A percentile compares a stretch with the other conserved stretches of the same genome.
Conservation (phyloP, 2,797 vertebrate species). For the Sebastes trivittatus region DNA sequence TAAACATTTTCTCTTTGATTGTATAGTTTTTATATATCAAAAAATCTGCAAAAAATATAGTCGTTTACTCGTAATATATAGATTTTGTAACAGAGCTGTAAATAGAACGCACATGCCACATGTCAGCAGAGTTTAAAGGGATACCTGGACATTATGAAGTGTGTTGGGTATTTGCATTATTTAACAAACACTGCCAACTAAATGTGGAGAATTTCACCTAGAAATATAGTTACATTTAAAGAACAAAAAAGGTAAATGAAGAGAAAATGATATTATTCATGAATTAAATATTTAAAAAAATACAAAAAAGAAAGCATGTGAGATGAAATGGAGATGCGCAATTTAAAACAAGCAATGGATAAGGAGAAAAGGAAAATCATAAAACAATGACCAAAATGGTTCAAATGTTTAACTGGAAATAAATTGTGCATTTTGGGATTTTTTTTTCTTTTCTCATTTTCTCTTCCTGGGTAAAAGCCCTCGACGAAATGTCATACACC, state of each 20-base stretch:
- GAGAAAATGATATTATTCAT: not conserved
- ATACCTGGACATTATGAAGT: not conserved
- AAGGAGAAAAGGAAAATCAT: not conserved
- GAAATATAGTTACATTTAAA: not conserved
- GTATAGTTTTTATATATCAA: conserved; percentile 41
- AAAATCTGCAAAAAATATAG: conserved; percentile 72
- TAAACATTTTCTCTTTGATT: conserved; percentile 23
- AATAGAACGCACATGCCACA: conserved; percentile 42
- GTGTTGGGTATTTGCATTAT: not conserved
- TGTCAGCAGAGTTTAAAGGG: conserved; percentile 26
- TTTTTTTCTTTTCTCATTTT: not conserved
- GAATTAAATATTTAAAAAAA: not conserved
- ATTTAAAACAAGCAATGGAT: not conserved
- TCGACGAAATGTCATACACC: not conserved
- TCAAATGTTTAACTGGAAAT: not conserved
- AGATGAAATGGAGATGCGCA: not conserved
- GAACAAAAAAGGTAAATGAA: not conserved
- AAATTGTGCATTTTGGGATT: not conserved
- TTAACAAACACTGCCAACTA: not conserved
- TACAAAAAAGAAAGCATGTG: not conserved
- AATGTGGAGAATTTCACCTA: not conserved
- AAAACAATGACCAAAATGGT: not conserved
- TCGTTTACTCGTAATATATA: conserved; percentile 55
- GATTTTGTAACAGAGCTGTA: conserved; percentile 48
- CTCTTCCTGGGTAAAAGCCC: not conserved